Evolutionary conservation across 2,797 vertebrate species (phyloP).

Genomic region (Crenuchus spilurus): DNA sequence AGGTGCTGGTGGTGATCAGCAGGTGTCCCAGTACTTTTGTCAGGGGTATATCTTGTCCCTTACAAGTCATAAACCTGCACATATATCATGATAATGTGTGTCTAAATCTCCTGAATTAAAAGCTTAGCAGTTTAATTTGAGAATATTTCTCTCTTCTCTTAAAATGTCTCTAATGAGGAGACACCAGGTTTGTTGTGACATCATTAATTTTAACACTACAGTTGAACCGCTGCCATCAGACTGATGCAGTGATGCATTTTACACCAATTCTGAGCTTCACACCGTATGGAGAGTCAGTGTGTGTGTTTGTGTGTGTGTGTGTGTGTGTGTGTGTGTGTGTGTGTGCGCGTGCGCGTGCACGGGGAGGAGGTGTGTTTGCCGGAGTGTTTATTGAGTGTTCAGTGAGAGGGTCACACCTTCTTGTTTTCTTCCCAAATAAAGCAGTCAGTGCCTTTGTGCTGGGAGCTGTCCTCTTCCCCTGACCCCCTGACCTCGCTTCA

Average conservation of each 20-base stretch:
- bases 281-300: slow-evolving; percentile 4
- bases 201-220: too few species aligned
- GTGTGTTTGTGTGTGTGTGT: slow-evolving; percentile 24
- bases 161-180: too few species aligned
- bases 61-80: too few species aligned
- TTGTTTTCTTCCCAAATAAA: slow-evolving; percentile 52
- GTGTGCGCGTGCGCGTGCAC: slow-evolving; percentile 8
- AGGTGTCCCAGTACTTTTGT: too few species aligned
- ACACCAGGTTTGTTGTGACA: too few species aligned
- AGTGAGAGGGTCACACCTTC: slow-evolving; percentile 32
- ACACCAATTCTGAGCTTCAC: slow-evolving; percentile 1
- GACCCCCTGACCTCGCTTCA: slow-evolving; percentile 20
- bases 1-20: too few species aligned
- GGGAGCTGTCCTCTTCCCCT: slow-evolving; percentile 21
- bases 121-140: too few species aligned
- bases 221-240: too few species aligned
- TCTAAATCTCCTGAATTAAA: too few species aligned
- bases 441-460: slow-evolving; percentile 39
- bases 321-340: not conserved
- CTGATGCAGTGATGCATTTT: slow-evolving; percentile 5
- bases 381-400: not conserved
- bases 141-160: too few species aligned
- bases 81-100: too few species aligned
- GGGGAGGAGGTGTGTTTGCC: not conserved
- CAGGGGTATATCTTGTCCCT: too few species aligned